phyloP scores from a whole-genome alignment of 2,797 vertebrate species.

The Xerus rutilus region DNA sequence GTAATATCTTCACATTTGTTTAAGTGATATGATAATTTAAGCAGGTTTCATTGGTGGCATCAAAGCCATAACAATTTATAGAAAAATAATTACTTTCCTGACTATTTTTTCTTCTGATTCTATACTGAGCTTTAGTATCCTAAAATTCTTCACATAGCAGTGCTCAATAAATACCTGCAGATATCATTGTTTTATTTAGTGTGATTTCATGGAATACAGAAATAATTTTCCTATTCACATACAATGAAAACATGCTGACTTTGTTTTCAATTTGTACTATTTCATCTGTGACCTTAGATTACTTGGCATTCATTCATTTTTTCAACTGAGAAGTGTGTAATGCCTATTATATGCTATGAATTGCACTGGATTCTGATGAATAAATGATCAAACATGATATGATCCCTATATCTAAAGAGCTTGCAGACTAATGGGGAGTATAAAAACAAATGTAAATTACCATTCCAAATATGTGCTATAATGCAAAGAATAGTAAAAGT shows the following conservation, averaged over 20 bases:
- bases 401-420: not conserved
- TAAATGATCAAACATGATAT: not conserved
- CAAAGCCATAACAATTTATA: not conserved
- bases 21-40: not conserved
- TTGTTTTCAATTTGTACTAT: constrained; percentile 3
- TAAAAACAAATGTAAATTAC: not conserved
- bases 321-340: not conserved
- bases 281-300: not conserved
- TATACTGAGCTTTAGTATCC: not conserved
- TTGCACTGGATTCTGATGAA: not conserved
- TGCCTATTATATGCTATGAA: not conserved
- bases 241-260: constrained; percentile 6
- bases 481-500: constrained; percentile 17
- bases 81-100: not conserved
- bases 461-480: not conserved
- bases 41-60: not conserved
- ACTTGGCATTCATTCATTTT: not conserved
- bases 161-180: not conserved
- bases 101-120: not conserved
- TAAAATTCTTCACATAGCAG: not conserved
- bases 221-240: not conserved
- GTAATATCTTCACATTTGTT: constrained; percentile 32
- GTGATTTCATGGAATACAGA: not conserved
- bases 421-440: not conserved
- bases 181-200: not conserved